phyloP scores from a whole-genome alignment of 2,797 vertebrate genomes.

The Chaetophractus vellerosus region DNA sequence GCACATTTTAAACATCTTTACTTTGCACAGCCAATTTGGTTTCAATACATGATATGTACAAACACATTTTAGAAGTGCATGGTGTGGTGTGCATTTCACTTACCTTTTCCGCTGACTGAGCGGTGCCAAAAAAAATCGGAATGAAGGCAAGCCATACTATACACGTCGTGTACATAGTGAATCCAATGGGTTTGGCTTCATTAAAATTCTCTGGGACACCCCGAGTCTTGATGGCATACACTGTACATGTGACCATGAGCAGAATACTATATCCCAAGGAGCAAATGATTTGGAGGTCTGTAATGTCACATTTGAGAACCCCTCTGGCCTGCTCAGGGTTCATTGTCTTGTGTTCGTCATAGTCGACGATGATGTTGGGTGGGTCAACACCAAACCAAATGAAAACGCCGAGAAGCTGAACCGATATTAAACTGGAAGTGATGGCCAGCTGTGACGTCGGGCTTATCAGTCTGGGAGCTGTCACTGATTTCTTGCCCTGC shows the following conservation, averaged over 20 bases:
- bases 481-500: conserved; percentile 98
- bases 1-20: not conserved
- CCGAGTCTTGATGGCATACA: conserved; percentile 99
- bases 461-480: conserved; percentile 97
- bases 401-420: conserved; percentile 98
- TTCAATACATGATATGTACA: not conserved
- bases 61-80: conserved; percentile 4
- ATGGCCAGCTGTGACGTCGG: conserved; percentile 98
- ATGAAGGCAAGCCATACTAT: conserved; percentile 99
- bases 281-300: conserved; percentile 99
- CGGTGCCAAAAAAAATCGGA: conserved; percentile 99
- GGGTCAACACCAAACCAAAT: conserved; percentile 99
- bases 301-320: conserved; percentile 99
- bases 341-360: conserved; percentile 97
- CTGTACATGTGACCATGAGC: conserved; percentile 99
- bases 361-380: conserved; percentile 97
- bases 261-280: conserved; percentile 99
- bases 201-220: conserved; percentile 99
- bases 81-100: conserved; percentile 83
- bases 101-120: conserved; percentile 99
- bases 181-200: conserved; percentile 99
- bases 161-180: conserved; percentile 99
- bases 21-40: not conserved
- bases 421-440: conserved; percentile 96
- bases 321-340: conserved; percentile 96